Evolutionary conservation across 2,113 vertebrate species (phyloP), one percentile per base, ranked within the genome.

Genomic region (Sapajus apella): DNA sequence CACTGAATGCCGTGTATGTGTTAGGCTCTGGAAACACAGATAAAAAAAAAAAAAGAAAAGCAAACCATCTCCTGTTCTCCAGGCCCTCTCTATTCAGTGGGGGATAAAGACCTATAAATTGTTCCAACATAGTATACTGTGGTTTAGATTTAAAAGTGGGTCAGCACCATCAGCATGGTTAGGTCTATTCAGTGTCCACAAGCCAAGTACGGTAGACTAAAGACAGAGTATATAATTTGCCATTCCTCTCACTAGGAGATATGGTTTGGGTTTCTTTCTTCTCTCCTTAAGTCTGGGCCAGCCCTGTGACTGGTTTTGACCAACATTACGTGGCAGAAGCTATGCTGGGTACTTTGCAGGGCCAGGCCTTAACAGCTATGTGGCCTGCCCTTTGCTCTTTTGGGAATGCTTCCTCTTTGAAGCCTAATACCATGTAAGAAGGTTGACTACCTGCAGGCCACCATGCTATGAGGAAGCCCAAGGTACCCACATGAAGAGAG

Each of bases 61-160:
- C 32, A 40, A 72, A 45, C 25, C 23, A 58, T 9, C 47, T 84
- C 16, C 75, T 70, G 16, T 58, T 95, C n/a, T 76, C 82, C 37
- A 88, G 35, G n/a, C 25, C 27, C 9, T 91, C 32, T 25, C 35
- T 76, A 18, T 76, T 70, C 81, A 58, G n/a, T n/a, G 56, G 32
- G 25, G 18, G 87, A 72, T 45, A 85, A 87, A 96, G 80, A 73
- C 56, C 90, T 90, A 58, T 43, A 94, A 76, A 94, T 32, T 81
- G 20, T 92, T n/a, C n/a, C 47, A 35, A 72, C 13, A 76, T 37
- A 27, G 56, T 16, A 50, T 37, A 18, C 47, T 85, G 35, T 50
- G 56, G 87, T 90, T 90, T 84, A 97, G 84, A 86, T 56, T 90
- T 52, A 73, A 84, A 96, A 85, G 35, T 72, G 58, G n/a, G 72